Conservation (phyloP, 2,888 invertebrate species). For the Tetramorium bicarinatum region DNA sequence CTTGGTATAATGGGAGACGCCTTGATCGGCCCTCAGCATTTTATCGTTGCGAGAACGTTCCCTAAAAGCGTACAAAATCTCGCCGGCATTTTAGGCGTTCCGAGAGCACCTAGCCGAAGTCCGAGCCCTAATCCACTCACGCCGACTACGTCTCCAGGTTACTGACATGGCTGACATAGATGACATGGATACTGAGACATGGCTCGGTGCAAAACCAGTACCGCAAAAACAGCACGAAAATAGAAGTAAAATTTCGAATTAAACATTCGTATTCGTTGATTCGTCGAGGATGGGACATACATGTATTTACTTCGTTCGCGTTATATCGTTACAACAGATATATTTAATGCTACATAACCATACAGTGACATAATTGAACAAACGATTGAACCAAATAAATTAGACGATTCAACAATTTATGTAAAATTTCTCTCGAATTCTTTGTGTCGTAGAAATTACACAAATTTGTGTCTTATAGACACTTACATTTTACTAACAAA, state of each 20-base stretch:
- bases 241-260: neutral
- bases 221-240: no score
- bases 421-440: neutral
- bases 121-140: slow-evolving; percentile 78
- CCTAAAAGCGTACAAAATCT: slow-evolving; percentile 80
- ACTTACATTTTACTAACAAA: neutral
- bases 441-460: neutral
- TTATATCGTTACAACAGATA: neutral
- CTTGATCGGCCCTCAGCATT: slow-evolving; percentile 90
- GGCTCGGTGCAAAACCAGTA: neutral
- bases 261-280: neutral
- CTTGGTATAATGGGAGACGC: slow-evolving; percentile 92
- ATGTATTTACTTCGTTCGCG: neutral
- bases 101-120: slow-evolving; percentile 75
- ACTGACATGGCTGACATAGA: slow-evolving; percentile 63
- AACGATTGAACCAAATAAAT: slow-evolving; percentile 15
- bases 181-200: no score
- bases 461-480: neutral
- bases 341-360: neutral
- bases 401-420: slow-evolving; percentile 23
- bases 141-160: slow-evolving; percentile 79
- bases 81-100: slow-evolving; percentile 81
- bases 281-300: no score
- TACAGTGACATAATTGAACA: neutral
- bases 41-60: slow-evolving; percentile 81